Percentiles rank a stretch among this genome's conserved stretches.
These are phyloP conservation scores for Teleopsis dalmanni DNA, from an alignment of 1,140 invertebrate species.

Conservation along the genomic window DNA sequence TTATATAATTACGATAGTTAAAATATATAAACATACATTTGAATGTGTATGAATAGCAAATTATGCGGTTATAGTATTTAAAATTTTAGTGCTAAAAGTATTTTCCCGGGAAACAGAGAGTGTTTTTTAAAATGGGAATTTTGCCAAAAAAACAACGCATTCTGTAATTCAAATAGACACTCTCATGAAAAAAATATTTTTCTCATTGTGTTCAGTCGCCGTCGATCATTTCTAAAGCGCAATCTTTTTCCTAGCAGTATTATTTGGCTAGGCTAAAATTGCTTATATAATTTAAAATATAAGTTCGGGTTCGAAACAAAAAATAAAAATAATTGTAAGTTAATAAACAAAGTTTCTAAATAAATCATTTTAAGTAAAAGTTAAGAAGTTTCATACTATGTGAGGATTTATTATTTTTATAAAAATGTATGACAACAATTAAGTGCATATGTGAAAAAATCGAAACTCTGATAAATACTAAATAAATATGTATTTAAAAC, in stretches of 20 bases:
- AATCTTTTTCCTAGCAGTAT: conserved; percentile 44
- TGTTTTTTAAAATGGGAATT: conserved; percentile 44
- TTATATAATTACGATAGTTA: no score
- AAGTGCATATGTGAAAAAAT: background rate
- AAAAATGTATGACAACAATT: background rate
- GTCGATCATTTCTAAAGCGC: conserved; percentile 46
- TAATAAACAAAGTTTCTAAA: background rate
- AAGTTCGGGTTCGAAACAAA: background rate
- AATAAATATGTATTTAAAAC: no score
- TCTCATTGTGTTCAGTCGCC: conserved; percentile 45
- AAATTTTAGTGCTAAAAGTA: conserved; percentile 40
- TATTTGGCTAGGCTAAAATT: conserved; percentile 38
- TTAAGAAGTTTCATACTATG: background rate
- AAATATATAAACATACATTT: no score
- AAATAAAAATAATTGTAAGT: conserved; percentile 5
- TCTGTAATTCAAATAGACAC: conserved; percentile 45
- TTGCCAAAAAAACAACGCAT: conserved; percentile 44
- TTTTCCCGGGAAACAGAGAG: conserved; percentile 44
- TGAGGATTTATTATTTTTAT: background rate
- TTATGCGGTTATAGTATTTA: no score
- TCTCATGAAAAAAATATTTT: conserved; percentile 39
- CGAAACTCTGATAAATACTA: no score
- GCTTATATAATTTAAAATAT: conserved; percentile 36
- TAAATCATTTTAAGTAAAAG: background rate
- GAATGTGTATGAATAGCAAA: no score